Conservation (phyloP, 2,797 vertebrate genomes). For the Acanthurus leucopareius region DNA sequence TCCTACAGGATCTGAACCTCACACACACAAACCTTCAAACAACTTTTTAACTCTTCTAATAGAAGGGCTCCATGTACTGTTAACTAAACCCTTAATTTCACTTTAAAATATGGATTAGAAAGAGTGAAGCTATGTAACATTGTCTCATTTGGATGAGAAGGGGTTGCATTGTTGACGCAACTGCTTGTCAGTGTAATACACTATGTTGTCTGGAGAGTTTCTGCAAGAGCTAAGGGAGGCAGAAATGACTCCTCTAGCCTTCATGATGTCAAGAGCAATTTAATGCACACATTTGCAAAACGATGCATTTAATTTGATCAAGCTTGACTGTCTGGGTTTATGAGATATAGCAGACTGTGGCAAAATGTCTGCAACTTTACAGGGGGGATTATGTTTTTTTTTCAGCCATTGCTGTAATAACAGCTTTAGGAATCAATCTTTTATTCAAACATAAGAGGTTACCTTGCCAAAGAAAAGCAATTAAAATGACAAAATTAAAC, state of each 20-base stretch:
- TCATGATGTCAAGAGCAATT: slow-evolving; percentile 34
- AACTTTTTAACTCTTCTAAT: no score
- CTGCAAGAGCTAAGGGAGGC: not conserved
- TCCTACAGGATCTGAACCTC: not conserved
- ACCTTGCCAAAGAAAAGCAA: slow-evolving; percentile 53
- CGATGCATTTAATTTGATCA: slow-evolving; percentile 45
- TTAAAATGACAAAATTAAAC: slow-evolving; percentile 51
- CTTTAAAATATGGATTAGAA: not conserved
- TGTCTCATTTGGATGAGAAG: slow-evolving; percentile 5
- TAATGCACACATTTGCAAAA: slow-evolving; percentile 40
- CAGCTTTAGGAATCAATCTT: slow-evolving; percentile 49
- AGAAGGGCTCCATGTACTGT: not conserved
- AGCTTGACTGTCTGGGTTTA: slow-evolving; percentile 28
- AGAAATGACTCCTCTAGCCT: slow-evolving; percentile 21
- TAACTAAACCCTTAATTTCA: not conserved
- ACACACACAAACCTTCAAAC: not conserved
- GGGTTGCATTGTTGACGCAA: not conserved
- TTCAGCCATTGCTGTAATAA: slow-evolving; percentile 31
- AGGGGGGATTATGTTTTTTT: slow-evolving; percentile 34
- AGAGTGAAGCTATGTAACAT: not conserved
- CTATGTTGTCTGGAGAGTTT: slow-evolving; percentile 17
- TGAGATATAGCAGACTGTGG: slow-evolving; percentile 39
- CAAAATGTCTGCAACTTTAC: slow-evolving; percentile 48
- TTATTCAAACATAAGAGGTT: slow-evolving; percentile 43
- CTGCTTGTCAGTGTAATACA: not conserved